Evolutionary conservation across 92 coral and sea anemone species (phyloP).

Genomic region (Siderastrea radians): DNA sequence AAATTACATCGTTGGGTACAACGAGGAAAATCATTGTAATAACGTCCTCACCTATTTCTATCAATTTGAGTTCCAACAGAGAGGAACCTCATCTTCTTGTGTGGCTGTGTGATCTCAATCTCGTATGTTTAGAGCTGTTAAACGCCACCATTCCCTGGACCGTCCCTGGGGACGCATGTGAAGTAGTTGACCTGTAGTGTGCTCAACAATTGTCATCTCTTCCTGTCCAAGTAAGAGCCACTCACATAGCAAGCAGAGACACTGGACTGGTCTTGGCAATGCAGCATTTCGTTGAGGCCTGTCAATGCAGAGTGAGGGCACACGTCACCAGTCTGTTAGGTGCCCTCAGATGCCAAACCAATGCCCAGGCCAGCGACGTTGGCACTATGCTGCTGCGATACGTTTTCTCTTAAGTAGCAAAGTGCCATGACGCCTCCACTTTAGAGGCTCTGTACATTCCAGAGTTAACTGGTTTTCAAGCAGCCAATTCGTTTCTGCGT

Average conservation of each 20-base stretch:
- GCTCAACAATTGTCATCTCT: neutral
- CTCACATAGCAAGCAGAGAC: neutral
- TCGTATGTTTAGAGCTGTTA: neutral
- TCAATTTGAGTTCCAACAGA: slow-evolving; percentile 36
- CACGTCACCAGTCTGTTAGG: slow-evolving; percentile 24
- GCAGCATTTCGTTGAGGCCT: too few species aligned
- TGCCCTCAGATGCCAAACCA: slow-evolving; percentile 36
- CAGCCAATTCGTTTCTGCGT: neutral
- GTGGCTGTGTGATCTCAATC: slow-evolving; percentile 17
- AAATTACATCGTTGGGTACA: slow-evolving; percentile 31
- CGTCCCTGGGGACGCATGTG: neutral
- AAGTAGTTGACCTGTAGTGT: neutral
- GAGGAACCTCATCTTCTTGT: slow-evolving; percentile 39
- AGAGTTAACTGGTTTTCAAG: neutral
- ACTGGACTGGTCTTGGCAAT: slow-evolving; percentile 28
- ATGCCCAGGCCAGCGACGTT: slow-evolving; percentile 38
- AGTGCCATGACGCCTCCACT: slow-evolving; percentile 33
- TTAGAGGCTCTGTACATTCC: neutral
- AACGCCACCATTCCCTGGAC: slow-evolving; percentile 32
- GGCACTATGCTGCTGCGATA: slow-evolving; percentile 35
- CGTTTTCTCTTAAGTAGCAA: slow-evolving; percentile 33
- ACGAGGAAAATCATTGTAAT: neutral
- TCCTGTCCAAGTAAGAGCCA: neutral
- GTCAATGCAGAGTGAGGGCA: slow-evolving; percentile 14
- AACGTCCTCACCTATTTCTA: slow-evolving; percentile 15